A percentile compares a stretch with the other conserved stretches of the same genome.
Evolutionary conservation across 2,888 invertebrate species (phyloP).

Genomic region (Pyrrhosoma nymphula): DNA sequence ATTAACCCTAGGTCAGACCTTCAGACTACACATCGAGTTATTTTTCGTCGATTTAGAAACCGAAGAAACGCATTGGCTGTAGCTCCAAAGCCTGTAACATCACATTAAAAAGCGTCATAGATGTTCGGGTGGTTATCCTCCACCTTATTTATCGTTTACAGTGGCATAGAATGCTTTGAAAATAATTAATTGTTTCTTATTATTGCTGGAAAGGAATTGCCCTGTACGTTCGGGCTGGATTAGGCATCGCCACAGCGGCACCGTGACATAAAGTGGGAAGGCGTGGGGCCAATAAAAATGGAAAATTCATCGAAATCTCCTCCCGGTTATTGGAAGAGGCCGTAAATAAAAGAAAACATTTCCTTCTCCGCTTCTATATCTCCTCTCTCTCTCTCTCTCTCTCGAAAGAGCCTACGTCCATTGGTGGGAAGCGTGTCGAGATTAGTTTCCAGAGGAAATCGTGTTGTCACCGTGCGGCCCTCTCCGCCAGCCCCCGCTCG

Average conservation of each 20-base stretch:
- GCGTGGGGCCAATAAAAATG: not conserved
- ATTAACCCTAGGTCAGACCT: too few species aligned
- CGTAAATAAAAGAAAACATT: not conserved
- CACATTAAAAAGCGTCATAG: not conserved
- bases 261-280: not conserved
- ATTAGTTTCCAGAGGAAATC: constrained; percentile 7
- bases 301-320: not conserved
- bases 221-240: too few species aligned
- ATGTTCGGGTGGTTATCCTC: not conserved
- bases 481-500: not conserved
- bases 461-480: not conserved
- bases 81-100: too few species aligned
- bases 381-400: not conserved
- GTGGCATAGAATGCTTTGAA: not conserved
- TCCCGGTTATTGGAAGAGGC: not conserved
- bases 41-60: too few species aligned
- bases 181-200: too few species aligned
- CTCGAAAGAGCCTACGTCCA: not conserved
- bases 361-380: not conserved
- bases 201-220: too few species aligned
- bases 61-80: too few species aligned
- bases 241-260: not conserved
- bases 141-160: not conserved
- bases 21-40: too few species aligned
- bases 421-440: not conserved